Evolutionary conservation across 2,113 vertebrate genomes (phyloP).

Genomic region (Greenwoodochromis staneri): DNA sequence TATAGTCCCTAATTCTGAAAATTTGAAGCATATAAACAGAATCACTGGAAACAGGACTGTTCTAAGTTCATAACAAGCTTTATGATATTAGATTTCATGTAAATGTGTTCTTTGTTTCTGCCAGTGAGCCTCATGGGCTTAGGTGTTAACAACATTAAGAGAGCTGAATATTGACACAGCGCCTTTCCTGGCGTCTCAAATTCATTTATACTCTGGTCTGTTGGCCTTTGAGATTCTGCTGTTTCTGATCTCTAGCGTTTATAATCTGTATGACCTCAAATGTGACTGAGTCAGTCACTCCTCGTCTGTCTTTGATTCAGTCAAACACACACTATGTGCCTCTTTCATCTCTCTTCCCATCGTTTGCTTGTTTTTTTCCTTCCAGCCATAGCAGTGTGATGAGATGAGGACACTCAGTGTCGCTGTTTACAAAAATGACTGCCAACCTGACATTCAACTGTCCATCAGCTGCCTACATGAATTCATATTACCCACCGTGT

Average conservation of each 20-base stretch:
- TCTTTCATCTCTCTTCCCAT: slow-evolving; percentile 12
- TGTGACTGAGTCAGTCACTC: neutral
- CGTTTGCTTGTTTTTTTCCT: slow-evolving; percentile 5
- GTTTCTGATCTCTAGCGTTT: slow-evolving; percentile 11
- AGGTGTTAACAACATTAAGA: neutral
- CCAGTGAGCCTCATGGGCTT: neutral
- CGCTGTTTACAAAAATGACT: slow-evolving; percentile 38
- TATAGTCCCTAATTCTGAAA: neutral
- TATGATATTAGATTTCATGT: neutral
- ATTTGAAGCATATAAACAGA: neutral
- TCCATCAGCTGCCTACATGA: slow-evolving; percentile 42
- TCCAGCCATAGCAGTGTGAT: neutral
- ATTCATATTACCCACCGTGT: slow-evolving; percentile 15
- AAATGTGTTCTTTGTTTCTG: neutral
- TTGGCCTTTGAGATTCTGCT: neutral
- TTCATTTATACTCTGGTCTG: neutral
- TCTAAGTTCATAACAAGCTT: neutral
- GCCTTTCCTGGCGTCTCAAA: neutral
- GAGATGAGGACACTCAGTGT: slow-evolving; percentile 29
- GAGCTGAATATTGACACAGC: neutral
- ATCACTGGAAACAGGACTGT: neutral
- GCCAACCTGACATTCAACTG: slow-evolving; percentile 43
- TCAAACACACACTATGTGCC: neutral
- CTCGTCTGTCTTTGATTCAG: slow-evolving; percentile 16
- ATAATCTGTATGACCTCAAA: slow-evolving; percentile 8